These are phyloP conservation scores for Virgularia gustaviana DNA, from an alignment of 92 coral and sea anemone genomes.

Conservation along the genomic window DNA sequence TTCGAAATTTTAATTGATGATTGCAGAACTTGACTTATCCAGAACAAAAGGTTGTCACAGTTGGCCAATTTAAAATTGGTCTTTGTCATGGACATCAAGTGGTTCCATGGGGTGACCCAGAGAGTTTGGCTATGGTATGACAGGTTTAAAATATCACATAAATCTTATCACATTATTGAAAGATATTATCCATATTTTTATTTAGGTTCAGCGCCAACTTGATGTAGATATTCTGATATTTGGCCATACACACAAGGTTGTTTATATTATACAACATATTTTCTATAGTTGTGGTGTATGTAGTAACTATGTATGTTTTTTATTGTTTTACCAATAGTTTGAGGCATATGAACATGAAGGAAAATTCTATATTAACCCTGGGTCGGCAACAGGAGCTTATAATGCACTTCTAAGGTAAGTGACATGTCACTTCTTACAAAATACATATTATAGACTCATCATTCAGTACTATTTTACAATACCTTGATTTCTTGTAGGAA, in stretches of 20 bases:
- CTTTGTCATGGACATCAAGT: conserved; percentile 98
- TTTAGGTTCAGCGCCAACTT: conserved; percentile 87
- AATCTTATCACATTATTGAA: background rate
- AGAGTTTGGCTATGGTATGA: conserved; percentile 87
- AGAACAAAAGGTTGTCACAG: conserved; percentile 96
- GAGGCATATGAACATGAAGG: conserved; percentile 99
- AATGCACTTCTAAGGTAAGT: conserved; percentile 81
- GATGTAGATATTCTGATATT: conserved; percentile 94
- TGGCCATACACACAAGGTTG: conserved; percentile 95
- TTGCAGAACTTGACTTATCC: conserved; percentile 86
- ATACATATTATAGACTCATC: no score
- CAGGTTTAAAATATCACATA: background rate
- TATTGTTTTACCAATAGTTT: conserved; percentile 48
- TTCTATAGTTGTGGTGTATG: no score
- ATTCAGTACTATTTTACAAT: no score
- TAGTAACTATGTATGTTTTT: background rate
- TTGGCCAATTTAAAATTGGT: conserved; percentile 97
- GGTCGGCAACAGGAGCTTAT: conserved; percentile 95
- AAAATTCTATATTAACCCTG: conserved; percentile 96
- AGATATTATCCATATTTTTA: background rate
- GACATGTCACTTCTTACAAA: no score
- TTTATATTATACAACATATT: background rate
- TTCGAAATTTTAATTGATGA: background rate
- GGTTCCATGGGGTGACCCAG: conserved; percentile 99
- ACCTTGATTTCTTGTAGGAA: conserved; percentile 46